Percentiles rank a stretch among this genome's conserved stretches.
Conservation (phyloP, 2,797 vertebrate species). For the Lycodopsis pacificus region DNA sequence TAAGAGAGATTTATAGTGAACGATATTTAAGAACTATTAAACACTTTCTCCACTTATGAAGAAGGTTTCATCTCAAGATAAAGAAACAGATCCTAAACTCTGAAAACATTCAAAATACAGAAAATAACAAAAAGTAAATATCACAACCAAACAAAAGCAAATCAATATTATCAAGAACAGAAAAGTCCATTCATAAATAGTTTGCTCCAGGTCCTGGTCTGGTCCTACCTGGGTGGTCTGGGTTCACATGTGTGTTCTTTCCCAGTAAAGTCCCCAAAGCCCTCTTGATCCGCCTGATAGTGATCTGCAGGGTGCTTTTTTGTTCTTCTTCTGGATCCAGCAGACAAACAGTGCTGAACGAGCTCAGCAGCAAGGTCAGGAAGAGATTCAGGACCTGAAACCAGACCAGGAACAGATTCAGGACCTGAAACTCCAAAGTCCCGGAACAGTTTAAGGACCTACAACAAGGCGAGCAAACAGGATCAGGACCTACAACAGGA, state of each 20-base stretch:
- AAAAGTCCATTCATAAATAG: not conserved
- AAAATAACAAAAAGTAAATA: too few relatives aligned
- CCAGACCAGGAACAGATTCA: slow-evolving; percentile 1
- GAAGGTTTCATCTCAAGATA: not conserved
- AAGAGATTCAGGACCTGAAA: slow-evolving; percentile 89
- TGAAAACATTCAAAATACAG: too few relatives aligned
- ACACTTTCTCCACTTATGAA: not conserved
- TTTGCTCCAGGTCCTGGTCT: not conserved
- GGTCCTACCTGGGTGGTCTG: slow-evolving; percentile 17
- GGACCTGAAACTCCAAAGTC: not conserved
- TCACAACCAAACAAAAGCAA: not conserved
- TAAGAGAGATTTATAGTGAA: too few relatives aligned
- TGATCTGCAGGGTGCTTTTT: slow-evolving; percentile 88
- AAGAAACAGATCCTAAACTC: not conserved
- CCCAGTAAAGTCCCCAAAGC: slow-evolving; percentile 65
- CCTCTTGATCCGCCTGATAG: slow-evolving; percentile 84
- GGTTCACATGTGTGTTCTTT: slow-evolving; percentile 7
- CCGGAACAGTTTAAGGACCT: slow-evolving; percentile 80
- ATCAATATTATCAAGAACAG: not conserved
- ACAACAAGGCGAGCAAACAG: not conserved
- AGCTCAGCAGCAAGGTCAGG: slow-evolving; percentile 84
- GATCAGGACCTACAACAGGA: slow-evolving; percentile 79
- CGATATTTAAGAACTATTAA: too few relatives aligned
- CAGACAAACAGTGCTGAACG: slow-evolving; percentile 86
- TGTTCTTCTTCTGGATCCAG: slow-evolving; percentile 79